Conservation (phyloP, 2,888 invertebrate species). For the Cataglyphis albicans region DNA sequence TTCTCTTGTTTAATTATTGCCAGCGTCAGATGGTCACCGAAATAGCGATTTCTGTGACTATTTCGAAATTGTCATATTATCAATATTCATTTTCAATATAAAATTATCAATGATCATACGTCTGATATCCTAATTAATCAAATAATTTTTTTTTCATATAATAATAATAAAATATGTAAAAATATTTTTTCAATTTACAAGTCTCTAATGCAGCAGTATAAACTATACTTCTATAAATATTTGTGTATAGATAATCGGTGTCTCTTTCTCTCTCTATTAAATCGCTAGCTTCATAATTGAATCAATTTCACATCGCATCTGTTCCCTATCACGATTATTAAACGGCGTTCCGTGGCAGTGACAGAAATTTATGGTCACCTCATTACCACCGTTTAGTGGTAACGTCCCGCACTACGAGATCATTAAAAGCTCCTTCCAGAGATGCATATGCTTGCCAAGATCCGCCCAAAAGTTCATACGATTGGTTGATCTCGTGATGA, state of each 20-base stretch:
- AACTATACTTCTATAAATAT: constrained; percentile 8
- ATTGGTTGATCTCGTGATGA: constrained; percentile 79
- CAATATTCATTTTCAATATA: not conserved
- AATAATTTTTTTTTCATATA: not conserved
- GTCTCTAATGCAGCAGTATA: not conserved
- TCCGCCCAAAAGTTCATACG: constrained; percentile 79
- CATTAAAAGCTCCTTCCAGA: constrained; percentile 78
- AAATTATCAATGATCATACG: not conserved
- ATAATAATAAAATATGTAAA: not conserved
- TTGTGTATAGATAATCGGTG: not conserved
- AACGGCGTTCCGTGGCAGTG: constrained; percentile 74
- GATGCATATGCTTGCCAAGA: constrained; percentile 82
- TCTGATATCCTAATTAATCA: not conserved
- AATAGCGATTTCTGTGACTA: constrained; percentile 8
- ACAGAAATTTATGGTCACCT: constrained; percentile 82
- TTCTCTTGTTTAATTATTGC: not conserved
- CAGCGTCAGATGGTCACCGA: not conserved
- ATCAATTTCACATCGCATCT: constrained; percentile 65
- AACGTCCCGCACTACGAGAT: constrained; percentile 79
- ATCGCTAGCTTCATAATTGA: constrained; percentile 33
- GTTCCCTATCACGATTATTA: constrained; percentile 75
- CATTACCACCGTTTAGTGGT: constrained; percentile 81
- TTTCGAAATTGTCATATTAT: constrained; percentile 10
- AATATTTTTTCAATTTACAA: not conserved
- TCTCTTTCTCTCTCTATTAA: constrained; percentile 1